phyloP scores from a whole-genome alignment of 1,140 invertebrate genomes.

The Drosophila teissieri region DNA sequence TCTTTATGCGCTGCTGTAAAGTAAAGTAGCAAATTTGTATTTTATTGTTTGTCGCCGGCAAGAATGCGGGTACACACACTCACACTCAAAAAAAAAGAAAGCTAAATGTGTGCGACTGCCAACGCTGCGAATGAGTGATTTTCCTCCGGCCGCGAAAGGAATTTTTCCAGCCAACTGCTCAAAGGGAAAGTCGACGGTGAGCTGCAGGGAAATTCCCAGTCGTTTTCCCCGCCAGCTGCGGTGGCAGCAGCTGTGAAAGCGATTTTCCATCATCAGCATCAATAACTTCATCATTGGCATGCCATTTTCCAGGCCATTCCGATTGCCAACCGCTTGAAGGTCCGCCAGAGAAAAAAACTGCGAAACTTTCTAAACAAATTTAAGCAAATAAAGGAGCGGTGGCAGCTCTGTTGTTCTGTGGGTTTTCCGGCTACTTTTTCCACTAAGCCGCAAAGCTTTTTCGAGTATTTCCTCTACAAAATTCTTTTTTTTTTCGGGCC shows the following conservation, averaged over 20 bases:
- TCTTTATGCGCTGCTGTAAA: slow-evolving; percentile 53
- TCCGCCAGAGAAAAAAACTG: slow-evolving; percentile 23
- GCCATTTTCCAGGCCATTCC: slow-evolving; percentile 1
- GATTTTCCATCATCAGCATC: slow-evolving; percentile 46
- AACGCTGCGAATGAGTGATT: slow-evolving; percentile 54
- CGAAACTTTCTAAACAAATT: slow-evolving; percentile 61
- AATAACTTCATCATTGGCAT: slow-evolving; percentile 50
- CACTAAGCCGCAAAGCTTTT: slow-evolving; percentile 57
- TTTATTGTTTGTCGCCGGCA: slow-evolving; percentile 45
- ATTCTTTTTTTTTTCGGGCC: slow-evolving; percentile 17
- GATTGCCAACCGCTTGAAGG: slow-evolving; percentile 21
- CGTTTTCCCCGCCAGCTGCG: slow-evolving; percentile 16
- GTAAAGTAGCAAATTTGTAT: slow-evolving; percentile 65
- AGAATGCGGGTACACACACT: neutral
- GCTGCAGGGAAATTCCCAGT: slow-evolving; percentile 35
- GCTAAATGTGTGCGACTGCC: slow-evolving; percentile 32
- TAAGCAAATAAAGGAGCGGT: slow-evolving; percentile 43
- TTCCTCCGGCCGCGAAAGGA: slow-evolving; percentile 5
- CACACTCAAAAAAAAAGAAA: neutral
- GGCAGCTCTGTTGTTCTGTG: slow-evolving; percentile 22
- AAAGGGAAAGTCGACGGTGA: slow-evolving; percentile 35
- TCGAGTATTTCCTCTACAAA: slow-evolving; percentile 50
- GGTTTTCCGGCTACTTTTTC: neutral
- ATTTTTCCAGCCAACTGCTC: slow-evolving; percentile 44
- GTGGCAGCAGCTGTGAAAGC: slow-evolving; percentile 30